phyloP scores from a whole-genome alignment of 2,888 invertebrate genomes.

The Hymenopus coronatus region DNA sequence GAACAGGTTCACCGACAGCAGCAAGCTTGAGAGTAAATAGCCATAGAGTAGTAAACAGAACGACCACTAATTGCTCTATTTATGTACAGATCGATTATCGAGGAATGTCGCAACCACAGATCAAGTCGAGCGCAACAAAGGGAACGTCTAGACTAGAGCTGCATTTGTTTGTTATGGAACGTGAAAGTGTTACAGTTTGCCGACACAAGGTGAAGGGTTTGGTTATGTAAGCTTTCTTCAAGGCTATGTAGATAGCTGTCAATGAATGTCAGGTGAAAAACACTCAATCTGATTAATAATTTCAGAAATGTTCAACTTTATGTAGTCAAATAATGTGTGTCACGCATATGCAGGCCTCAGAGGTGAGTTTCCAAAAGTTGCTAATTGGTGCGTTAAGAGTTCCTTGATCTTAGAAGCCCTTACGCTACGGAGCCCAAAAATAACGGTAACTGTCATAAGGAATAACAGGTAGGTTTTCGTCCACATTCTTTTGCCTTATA shows the following conservation, averaged over 20 bases:
- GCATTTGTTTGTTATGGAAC: not conserved
- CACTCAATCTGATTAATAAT: not conserved
- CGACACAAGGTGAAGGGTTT: not conserved
- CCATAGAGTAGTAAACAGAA: not conserved
- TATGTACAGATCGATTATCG: not conserved
- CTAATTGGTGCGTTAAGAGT: not conserved
- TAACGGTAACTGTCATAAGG: no score
- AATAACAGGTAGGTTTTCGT: no score
- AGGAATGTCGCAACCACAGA: not conserved
- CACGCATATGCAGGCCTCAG: not conserved
- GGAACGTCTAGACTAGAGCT: not conserved
- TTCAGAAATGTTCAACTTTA: not conserved
- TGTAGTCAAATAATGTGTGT: not conserved
- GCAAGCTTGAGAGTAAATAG: not conserved
- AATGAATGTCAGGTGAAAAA: not conserved
- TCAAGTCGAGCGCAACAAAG: not conserved
- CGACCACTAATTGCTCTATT: not conserved
- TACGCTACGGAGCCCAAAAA: no score
- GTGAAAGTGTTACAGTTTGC: not conserved
- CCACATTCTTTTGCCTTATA: no score
- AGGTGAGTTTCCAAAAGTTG: not conserved
- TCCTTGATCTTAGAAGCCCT: not conserved
- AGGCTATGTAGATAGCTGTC: not conserved
- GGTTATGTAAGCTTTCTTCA: not conserved
- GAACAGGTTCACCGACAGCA: not conserved